A percentile compares a stretch with the other conserved stretches of the same genome.
phyloP scores from a whole-genome alignment of 1,140 invertebrate genomes.

The Varroa destructor region DNA sequence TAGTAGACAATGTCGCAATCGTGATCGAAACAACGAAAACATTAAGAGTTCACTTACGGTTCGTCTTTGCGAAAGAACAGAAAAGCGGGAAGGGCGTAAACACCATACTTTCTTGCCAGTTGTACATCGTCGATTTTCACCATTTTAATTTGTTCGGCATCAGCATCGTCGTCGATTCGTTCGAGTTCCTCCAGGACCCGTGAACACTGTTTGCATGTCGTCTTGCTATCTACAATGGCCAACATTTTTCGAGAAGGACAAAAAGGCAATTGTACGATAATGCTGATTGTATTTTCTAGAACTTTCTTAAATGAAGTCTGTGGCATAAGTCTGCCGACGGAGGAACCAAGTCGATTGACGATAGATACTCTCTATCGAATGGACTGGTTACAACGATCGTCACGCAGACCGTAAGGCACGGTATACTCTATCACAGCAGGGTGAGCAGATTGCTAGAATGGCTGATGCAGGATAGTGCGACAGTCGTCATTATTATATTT shows the following conservation, averaged over 20 bases:
- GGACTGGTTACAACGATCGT: too few species aligned
- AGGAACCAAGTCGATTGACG: too few species aligned
- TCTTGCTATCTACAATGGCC: conserved; percentile 58
- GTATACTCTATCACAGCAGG: too few species aligned
- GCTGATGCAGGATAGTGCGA: too few species aligned
- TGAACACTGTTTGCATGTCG: conserved; percentile 78
- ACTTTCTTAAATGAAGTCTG: too few species aligned
- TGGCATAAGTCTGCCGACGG: too few species aligned
- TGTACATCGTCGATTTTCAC: conserved; percentile 82
- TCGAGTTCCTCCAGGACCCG: conserved; percentile 66
- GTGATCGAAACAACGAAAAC: too few species aligned
- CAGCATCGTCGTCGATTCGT: conserved; percentile 40
- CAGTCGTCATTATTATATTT: too few species aligned
- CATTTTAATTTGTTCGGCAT: conserved; percentile 59
- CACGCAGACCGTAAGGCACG: too few species aligned
- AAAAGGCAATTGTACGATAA: conserved; percentile 27
- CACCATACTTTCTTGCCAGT: conserved; percentile 59
- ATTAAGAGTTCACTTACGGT: not conserved
- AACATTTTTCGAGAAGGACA: not conserved
- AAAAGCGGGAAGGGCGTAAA: conserved; percentile 40
- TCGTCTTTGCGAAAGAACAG: conserved; percentile 50
- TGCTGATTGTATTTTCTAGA: not conserved
- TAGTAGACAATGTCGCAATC: too few species aligned
- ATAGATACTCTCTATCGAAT: too few species aligned
- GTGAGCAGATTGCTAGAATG: too few species aligned